phyloP scores from a whole-genome alignment of 2,113 vertebrate genomes.

The Andinoacara biseriatus region DNA sequence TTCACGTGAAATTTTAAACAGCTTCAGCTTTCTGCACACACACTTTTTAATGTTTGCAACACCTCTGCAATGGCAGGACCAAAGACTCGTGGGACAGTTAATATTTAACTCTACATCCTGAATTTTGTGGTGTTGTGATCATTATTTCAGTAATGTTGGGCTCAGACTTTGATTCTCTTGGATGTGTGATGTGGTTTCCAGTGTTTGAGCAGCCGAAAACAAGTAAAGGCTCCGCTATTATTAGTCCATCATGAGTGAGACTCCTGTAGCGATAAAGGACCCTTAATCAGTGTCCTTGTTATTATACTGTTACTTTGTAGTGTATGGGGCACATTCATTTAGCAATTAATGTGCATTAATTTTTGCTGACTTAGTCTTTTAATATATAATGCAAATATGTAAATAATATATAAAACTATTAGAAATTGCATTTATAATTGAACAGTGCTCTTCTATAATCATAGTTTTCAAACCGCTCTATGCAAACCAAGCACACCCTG shows the following conservation, averaged over 20 bases:
- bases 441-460: neutral
- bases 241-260: neutral
- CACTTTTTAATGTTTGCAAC: neutral
- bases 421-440: neutral
- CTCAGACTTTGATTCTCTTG: neutral
- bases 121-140: neutral
- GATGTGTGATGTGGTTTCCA: neutral
- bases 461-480: neutral
- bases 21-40: no score
- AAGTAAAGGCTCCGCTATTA: neutral
- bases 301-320: neutral
- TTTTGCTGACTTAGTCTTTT: neutral
- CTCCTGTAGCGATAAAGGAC: neutral
- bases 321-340: neutral
- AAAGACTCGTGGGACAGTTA: neutral
- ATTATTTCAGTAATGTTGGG: conserved; percentile 7
- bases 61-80: neutral
- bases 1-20: no score
- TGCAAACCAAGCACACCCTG: neutral
- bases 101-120: neutral
- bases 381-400: neutral
- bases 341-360: neutral
- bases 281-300: neutral
- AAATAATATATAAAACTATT: neutral
- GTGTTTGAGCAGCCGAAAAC: neutral